Evolutionary conservation across 2,113 vertebrate species (phyloP).

Genomic region (Pseudolaguvia tuberculata): DNA sequence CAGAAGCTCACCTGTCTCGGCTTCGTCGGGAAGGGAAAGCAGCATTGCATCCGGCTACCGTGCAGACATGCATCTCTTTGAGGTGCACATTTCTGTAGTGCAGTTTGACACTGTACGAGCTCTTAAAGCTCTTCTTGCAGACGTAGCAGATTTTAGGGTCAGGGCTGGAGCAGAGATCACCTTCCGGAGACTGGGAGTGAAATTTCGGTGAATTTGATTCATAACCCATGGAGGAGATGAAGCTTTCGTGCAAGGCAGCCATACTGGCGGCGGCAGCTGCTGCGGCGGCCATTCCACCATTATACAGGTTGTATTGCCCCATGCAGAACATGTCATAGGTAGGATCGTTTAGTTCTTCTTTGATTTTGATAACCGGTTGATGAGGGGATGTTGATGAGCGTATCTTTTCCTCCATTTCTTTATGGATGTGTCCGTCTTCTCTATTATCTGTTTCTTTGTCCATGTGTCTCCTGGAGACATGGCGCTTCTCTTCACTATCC

Average conservation of each 20-base stretch:
- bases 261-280: conserved; percentile 83
- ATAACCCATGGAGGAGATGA: conserved; percentile 89
- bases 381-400: conserved; percentile 76
- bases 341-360: conserved; percentile 94
- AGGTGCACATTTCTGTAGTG: conserved; percentile 99
- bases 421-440: conserved; percentile 63
- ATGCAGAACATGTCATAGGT: conserved; percentile 99
- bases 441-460: conserved; percentile 57
- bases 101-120: conserved; percentile 98
- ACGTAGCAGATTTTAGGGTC: conserved; percentile 99
- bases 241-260: conserved; percentile 94
- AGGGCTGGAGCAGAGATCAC: conserved; percentile 91
- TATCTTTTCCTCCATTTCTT: conserved; percentile 81
- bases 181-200: conserved; percentile 86
- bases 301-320: conserved; percentile 97
- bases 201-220: conserved; percentile 93
- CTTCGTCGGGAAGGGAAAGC: conserved; percentile 97
- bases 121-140: conserved; percentile 99
- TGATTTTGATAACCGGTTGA: conserved; percentile 87
- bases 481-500: conserved; percentile 77
- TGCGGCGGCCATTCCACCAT: conserved; percentile 81
- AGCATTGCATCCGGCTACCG: conserved; percentile 95
- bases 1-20: conserved; percentile 92
- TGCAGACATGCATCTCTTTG: conserved; percentile 99
- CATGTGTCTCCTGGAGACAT: conserved; percentile 46